Evolutionary conservation across 92 coral and sea anemone species (phyloP), one percentile per base, ranked within the genome.

Genomic region (Palythoa caribaeorum): DNA sequence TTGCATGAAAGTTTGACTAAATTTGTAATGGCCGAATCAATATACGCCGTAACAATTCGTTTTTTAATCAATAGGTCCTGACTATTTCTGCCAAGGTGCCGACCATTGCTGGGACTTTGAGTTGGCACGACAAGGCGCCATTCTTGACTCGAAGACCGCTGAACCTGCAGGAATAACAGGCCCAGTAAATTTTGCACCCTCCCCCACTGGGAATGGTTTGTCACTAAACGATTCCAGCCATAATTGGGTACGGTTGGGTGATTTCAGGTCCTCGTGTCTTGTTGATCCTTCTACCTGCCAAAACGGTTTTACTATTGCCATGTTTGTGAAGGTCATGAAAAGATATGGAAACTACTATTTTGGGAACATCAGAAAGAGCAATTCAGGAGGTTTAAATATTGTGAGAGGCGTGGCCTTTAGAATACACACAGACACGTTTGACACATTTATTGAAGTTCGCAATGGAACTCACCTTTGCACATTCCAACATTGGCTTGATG

Each of bases 91-190:
- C 48, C 86, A 65, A 35, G 86, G 11, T 47, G 86, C 86, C 10
- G 76, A 81, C 37, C 86, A 81, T 36, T 81, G 86, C 21, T 81
- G 86, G 86, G 86, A 81, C 59, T 81, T 81, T 38, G 76, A 81
- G 86, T 66, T 68, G 53, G 48, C 57, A 20, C 38, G 74, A 81
- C 86, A 81, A 6, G 76, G 63, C 5, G 86, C 86, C 48, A 44
- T 81, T 44, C 62, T 81, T 6, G 86, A 81, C 59, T 81, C 86
- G 15, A 81, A 81, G 60, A 81, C 86, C 17, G 86, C 86, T 17
- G 75, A 69, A 6, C 62, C 75, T 2, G 76, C 86, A 6, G 40
- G 48, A 50, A 15, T 17, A 40, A 47, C 71, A 9, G 86, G 86
- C 44, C 1, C 6, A 6, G 9, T 47, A 12, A 38, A 15, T 14